Conservation (phyloP, 2,113 vertebrate species). For the Brienomyrus longianalis region DNA sequence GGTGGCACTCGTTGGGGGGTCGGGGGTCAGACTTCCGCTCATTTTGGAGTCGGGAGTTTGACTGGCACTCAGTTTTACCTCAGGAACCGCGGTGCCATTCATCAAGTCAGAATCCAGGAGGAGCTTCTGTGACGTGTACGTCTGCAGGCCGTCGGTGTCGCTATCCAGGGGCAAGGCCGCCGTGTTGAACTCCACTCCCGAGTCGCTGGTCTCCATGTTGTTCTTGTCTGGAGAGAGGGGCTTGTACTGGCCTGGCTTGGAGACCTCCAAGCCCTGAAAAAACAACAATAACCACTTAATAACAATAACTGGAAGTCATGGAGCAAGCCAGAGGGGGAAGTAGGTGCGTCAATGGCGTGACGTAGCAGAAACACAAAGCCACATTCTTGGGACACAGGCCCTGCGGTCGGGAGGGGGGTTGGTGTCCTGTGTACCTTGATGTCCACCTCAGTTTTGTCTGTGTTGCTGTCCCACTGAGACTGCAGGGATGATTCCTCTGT, state of each 20-base stretch:
- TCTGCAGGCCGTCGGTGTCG: slow-evolving; percentile 57
- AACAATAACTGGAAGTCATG: background rate
- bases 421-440: slow-evolving; percentile 53
- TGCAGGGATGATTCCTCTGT: slow-evolving; percentile 61
- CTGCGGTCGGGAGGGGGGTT: background rate
- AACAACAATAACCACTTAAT: background rate
- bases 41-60: slow-evolving; percentile 45
- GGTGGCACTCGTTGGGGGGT: slow-evolving; percentile 30
- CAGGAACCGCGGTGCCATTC: slow-evolving; percentile 46
- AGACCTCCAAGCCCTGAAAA: slow-evolving; percentile 63
- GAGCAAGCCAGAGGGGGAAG: background rate
- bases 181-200: slow-evolving; percentile 64
- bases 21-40: slow-evolving; percentile 44
- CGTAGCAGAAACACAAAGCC: slow-evolving; percentile 9
- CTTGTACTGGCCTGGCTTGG: slow-evolving; percentile 46
- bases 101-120: slow-evolving; percentile 48
- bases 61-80: slow-evolving; percentile 40
- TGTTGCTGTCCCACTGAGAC: slow-evolving; percentile 61
- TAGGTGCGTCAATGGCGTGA: background rate
- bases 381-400: background rate
- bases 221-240: slow-evolving; percentile 50
- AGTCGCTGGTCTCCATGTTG: slow-evolving; percentile 67
- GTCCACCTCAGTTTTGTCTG: slow-evolving; percentile 67
- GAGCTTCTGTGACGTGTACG: slow-evolving; percentile 36
- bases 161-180: slow-evolving; percentile 64